A percentile compares a stretch with the other conserved stretches of the same genome.
Conservation (phyloP, 2,113 vertebrate genomes). For the Ceuthmochares aereus region DNA sequence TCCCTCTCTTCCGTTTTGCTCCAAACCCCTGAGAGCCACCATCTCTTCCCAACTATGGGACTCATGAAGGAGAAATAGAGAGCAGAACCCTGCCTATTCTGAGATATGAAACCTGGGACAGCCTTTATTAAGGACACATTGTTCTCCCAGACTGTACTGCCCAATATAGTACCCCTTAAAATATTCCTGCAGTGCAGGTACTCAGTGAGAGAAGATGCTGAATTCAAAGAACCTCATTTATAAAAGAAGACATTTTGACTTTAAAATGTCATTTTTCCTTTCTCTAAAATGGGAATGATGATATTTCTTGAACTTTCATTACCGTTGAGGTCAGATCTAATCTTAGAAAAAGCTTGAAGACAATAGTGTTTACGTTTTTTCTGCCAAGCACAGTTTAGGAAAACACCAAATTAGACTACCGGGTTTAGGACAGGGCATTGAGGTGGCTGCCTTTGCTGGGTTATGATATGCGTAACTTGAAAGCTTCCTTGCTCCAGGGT, state of each 20-base stretch:
- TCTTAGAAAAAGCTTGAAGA: not conserved
- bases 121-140: not conserved
- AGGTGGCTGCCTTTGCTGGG: not conserved
- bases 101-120: not conserved
- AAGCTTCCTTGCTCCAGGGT: not conserved
- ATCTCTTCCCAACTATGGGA: not conserved
- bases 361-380: not conserved
- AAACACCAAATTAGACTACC: not conserved
- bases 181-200: not conserved
- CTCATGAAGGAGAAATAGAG: not conserved
- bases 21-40: not conserved
- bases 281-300: not conserved
- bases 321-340: not conserved
- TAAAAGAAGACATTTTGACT: not conserved
- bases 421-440: not conserved
- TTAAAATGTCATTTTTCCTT: not conserved
- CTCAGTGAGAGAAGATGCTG: not conserved
- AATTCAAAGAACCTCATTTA: not conserved
- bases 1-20: not conserved
- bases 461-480: not conserved
- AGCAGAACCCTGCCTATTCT: not conserved
- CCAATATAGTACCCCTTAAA: not conserved
- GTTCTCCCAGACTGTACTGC: not conserved
- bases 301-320: not conserved
- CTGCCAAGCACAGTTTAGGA: rapidly evolving